Percentiles rank a stretch among this genome's conserved stretches.
Evolutionary conservation across 2,888 invertebrate species (phyloP).

Genomic region (Cryptophagus acutangulus): DNA sequence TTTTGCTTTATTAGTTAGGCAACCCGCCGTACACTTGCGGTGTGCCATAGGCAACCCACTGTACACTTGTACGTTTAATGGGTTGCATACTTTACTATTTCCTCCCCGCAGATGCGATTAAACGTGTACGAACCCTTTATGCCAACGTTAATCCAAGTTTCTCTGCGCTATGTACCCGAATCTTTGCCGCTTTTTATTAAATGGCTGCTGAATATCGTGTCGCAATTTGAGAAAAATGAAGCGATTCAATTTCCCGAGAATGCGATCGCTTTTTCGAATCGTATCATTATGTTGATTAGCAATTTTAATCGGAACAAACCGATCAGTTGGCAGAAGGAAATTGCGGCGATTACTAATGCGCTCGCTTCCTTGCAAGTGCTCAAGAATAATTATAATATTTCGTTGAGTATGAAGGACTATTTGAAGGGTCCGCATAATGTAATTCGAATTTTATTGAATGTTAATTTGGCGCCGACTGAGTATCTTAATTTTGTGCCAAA

Average conservation of each 20-base stretch:
- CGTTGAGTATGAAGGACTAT: slow-evolving; percentile 1
- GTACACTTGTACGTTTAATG: too few relatives aligned
- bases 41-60: too few relatives aligned
- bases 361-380: slow-evolving; percentile 29
- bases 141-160: slow-evolving; percentile 35
- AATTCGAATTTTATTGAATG: slow-evolving; percentile 30
- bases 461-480: slow-evolving; percentile 28
- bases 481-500: slow-evolving; percentile 40
- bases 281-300: neutral
- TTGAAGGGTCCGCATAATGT: neutral
- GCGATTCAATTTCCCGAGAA: slow-evolving; percentile 40
- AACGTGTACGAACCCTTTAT: slow-evolving; percentile 29
- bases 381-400: slow-evolving; percentile 30
- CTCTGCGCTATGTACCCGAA: slow-evolving; percentile 31
- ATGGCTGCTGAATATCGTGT: slow-evolving; percentile 35
- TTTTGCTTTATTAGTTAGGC: too few relatives aligned
- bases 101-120: slow-evolving; percentile 28
- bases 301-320: neutral
- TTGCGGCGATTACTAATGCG: too few relatives aligned
- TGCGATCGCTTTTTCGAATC: slow-evolving; percentile 26
- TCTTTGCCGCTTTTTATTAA: slow-evolving; percentile 31
- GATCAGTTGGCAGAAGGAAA: neutral
- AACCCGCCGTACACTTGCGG: too few relatives aligned
- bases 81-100: too few relatives aligned
- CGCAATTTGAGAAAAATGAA: slow-evolving; percentile 29